Evolutionary conservation across 23 tunicate genomes (phyloP), one percentile per base, ranked within the genome.

Genomic region (Ciona savignyi): DNA sequence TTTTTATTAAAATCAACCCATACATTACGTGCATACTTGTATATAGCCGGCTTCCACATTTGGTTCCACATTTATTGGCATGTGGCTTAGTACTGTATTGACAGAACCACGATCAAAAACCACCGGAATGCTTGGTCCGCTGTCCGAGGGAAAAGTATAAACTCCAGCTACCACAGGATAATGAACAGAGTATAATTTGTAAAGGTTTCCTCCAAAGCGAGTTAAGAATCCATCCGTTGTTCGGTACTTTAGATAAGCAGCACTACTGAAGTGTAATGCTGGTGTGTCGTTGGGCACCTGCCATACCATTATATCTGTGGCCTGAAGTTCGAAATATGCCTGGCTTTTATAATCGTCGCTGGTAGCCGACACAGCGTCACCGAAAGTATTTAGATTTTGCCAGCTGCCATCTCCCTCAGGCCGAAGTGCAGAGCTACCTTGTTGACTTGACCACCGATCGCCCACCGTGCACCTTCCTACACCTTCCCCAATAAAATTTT

Each of bases 381-480:
- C 87, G 51, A 61, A 70, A 20, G 62, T 76, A 51, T 60, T 42
- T 4, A 29, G 60, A 48, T 82, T 82, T 60, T 66, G 21, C 87
- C 87, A 82, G 29, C 4, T 29, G 62, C 68, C 81, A 25, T 76
- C 87, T 20, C 87, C 87, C 27, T 76, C 1, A 0, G 35, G 69
- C 31, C 4, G 25, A 21, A 20, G 62, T 0, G 75, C 63, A 23
- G 3, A 21, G 60, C 68, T 76, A 35, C 87, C 87, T 30, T 82
- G 81, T 32, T 82, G 75, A 48, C 73, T 81, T 29, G 85, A 81
- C 85, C 85, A 81, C 42, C 67, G 26, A 34, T 81, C 85, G 4
- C 85, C 85, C 11, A 27, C 21, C 3, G 85, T 72, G 28, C 85
- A 81, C 31, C 28, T 73, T 34, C 85, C 85, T 2, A 35, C 6